Percentiles rank a stretch among this genome's conserved stretches.
These are phyloP conservation scores for Rhopalosiphum maidis DNA, from an alignment of 1,140 invertebrate species.

Conservation along the genomic window DNA sequence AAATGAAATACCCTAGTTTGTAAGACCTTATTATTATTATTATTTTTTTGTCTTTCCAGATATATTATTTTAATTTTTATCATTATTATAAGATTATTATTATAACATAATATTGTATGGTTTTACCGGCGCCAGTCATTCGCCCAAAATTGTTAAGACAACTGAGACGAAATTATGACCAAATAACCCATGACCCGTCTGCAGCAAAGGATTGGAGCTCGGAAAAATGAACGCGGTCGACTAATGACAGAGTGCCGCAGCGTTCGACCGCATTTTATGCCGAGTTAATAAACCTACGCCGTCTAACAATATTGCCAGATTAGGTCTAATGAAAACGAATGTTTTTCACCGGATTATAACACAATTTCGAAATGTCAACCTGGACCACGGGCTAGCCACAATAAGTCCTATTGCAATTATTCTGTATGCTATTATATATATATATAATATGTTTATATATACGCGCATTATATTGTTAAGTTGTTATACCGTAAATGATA, in stretches of 20 bases:
- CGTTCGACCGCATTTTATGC: background rate
- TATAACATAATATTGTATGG: background rate
- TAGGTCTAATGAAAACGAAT: slow-evolving; percentile 45
- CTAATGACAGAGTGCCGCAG: background rate
- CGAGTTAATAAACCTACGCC: background rate
- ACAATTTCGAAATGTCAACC: slow-evolving; percentile 46
- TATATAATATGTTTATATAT: background rate
- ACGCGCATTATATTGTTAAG: background rate
- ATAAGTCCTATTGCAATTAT: background rate
- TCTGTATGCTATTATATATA: background rate
- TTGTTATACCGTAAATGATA: background rate
- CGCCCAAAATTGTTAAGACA: background rate
- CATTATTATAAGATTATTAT: background rate
- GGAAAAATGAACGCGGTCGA: background rate
- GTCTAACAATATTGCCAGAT: slow-evolving; percentile 32
- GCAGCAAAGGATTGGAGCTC: background rate
- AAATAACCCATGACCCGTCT: background rate
- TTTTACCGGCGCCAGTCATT: background rate
- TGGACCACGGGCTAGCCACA: background rate
- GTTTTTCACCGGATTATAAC: slow-evolving; percentile 35
- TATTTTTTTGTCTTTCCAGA: background rate
- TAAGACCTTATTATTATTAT: too few species aligned
- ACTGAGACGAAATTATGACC: background rate
- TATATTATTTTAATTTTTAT: background rate
- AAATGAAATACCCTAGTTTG: background rate